Evolutionary conservation across 2,797 vertebrate species (phyloP).

Genomic region (Cossypha polioptera): DNA sequence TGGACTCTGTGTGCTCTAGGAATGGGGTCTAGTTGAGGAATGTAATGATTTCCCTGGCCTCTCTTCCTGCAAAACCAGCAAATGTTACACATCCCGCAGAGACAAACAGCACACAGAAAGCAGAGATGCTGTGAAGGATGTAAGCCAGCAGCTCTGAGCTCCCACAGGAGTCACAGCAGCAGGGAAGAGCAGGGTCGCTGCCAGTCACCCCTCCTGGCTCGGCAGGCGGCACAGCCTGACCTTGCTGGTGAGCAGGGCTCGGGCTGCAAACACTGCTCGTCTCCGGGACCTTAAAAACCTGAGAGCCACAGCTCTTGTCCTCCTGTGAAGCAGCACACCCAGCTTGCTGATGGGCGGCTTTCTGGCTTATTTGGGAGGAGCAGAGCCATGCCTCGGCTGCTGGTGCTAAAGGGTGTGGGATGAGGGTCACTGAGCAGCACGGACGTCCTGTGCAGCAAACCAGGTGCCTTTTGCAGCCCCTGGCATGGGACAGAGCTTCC

Average conservation of each 20-base stretch:
- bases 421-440: neutral
- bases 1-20: neutral
- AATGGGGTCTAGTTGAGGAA: neutral
- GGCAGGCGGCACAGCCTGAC: neutral
- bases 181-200: accelerated
- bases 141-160: neutral
- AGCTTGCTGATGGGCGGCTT: neutral
- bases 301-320: neutral
- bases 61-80: neutral
- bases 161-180: accelerated
- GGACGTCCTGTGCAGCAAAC: neutral
- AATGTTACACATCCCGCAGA: neutral
- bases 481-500: neutral
- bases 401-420: neutral
- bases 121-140: neutral
- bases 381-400: neutral
- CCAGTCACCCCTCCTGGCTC: accelerated
- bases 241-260: neutral
- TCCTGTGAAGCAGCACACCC: neutral
- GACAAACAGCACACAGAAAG: neutral
- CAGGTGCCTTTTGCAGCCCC: neutral
- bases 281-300: neutral
- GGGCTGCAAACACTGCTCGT: neutral
- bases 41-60: neutral
- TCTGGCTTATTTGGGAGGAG: neutral